phyloP scores from a whole-genome alignment of 2,113 vertebrate species.

The Centropus bengalensis region DNA sequence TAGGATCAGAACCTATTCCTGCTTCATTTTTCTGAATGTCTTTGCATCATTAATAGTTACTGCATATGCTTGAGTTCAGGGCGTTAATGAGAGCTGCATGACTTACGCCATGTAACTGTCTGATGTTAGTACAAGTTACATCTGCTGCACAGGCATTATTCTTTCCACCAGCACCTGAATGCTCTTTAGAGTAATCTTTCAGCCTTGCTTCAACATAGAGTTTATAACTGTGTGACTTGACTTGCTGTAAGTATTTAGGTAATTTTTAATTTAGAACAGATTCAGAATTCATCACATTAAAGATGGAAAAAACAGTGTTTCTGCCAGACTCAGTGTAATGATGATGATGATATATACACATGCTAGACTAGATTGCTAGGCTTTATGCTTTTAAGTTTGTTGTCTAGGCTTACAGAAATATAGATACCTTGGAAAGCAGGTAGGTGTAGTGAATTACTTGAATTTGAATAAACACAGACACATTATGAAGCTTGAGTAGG shows the following conservation, averaged over 20 bases:
- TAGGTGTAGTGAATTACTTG: not conserved
- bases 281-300: not conserved
- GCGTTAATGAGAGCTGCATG: not conserved
- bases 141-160: not conserved
- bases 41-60: not conserved
- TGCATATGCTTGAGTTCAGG: not conserved
- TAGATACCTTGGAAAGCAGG: not conserved
- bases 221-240: not conserved
- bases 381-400: not conserved
- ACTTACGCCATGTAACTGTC: not conserved
- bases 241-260: not conserved
- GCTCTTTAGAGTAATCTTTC: not conserved
- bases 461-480: not conserved
- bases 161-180: not conserved
- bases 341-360: not conserved
- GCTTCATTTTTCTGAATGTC: not conserved
- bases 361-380: not conserved
- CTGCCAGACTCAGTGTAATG: not conserved
- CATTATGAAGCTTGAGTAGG: not conserved
- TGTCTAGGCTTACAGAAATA: not conserved
- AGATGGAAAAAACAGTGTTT: not conserved
- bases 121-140: not conserved
- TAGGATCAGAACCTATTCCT: not conserved
- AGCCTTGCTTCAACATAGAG: not conserved
- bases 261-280: not conserved